These are phyloP conservation scores for Nasonia longicornis DNA, from an alignment of 1,140 invertebrate species.

Conservation along the genomic window DNA sequence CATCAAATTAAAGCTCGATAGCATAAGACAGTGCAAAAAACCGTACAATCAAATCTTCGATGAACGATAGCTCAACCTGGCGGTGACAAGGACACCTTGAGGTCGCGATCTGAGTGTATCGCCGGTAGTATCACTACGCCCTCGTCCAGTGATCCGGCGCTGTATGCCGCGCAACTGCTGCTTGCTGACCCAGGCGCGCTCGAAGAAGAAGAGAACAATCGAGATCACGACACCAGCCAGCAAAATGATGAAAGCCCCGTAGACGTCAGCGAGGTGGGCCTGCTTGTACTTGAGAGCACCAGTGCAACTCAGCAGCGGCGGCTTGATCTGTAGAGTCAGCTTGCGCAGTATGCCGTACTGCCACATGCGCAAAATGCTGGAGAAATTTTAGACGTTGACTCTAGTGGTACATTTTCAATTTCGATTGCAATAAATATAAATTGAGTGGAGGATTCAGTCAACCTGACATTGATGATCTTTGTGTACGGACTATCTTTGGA, in stretches of 20 bases:
- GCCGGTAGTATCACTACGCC: background rate
- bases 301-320: slow-evolving; percentile 62
- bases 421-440: background rate
- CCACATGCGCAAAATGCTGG: slow-evolving; percentile 63
- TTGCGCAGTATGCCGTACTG: slow-evolving; percentile 63
- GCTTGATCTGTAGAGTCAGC: slow-evolving; percentile 61
- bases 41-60: background rate
- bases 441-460: background rate
- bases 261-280: slow-evolving; percentile 64
- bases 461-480: slow-evolving; percentile 67
- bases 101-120: background rate
- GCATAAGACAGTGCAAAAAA: background rate
- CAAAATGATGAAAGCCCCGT: slow-evolving; percentile 65
- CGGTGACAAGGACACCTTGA: background rate
- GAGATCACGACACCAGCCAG: slow-evolving; percentile 56
- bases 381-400: background rate
- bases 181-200: slow-evolving; percentile 33
- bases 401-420: too few species aligned
- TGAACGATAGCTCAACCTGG: background rate
- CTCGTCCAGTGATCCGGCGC: background rate
- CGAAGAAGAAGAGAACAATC: slow-evolving; percentile 39
- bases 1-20: background rate
- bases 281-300: slow-evolving; percentile 60
- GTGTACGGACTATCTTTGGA: slow-evolving; percentile 63
- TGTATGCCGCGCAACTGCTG: slow-evolving; percentile 7